These are phyloP conservation scores for Hoplostethus atlanticus DNA, from an alignment of 2,797 vertebrate species.

Conservation along the genomic window DNA sequence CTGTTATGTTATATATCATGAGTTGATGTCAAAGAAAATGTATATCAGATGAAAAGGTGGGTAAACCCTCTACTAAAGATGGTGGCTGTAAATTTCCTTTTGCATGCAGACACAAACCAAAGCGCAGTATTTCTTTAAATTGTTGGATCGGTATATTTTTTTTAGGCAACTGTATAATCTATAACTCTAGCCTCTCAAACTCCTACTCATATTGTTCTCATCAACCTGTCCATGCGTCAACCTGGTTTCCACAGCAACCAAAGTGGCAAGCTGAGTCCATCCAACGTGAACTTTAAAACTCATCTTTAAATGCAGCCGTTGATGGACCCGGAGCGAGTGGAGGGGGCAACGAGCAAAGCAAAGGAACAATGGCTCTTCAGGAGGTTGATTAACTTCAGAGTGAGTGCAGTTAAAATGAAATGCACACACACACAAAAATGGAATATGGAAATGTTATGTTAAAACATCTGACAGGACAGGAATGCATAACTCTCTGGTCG, in stretches of 20 bases:
- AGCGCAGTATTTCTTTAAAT: background rate
- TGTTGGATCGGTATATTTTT: background rate
- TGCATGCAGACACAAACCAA: background rate
- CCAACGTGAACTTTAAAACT: conserved; percentile 69
- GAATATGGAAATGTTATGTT: conserved; percentile 30
- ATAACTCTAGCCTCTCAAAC: conserved; percentile 64
- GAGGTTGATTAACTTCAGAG: conserved; percentile 55
- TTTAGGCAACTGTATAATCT: conserved; percentile 42
- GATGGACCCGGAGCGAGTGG: conserved; percentile 48
- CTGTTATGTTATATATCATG: too few species aligned
- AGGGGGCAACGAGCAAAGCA: conserved; percentile 37
- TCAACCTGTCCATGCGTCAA: conserved; percentile 71
- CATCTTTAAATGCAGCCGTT: conserved; percentile 71
- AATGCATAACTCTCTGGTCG: conserved; percentile 18
- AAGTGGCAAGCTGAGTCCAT: conserved; percentile 67
- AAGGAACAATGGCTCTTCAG: conserved; percentile 35
- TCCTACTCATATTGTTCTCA: conserved; percentile 67
- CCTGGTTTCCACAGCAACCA: conserved; percentile 83
- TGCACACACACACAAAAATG: conserved; percentile 1
- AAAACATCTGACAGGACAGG: conserved; percentile 5
- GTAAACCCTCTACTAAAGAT: too few species aligned
- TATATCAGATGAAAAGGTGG: too few species aligned
- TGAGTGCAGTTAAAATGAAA: conserved; percentile 39
- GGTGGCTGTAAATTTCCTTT: background rate
- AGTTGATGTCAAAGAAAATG: too few species aligned